Percentiles rank a stretch among this genome's conserved stretches.
These are phyloP conservation scores for Hippocampus guttulatus DNA, from an alignment of 2,113 vertebrate species.

Conservation along the genomic window DNA sequence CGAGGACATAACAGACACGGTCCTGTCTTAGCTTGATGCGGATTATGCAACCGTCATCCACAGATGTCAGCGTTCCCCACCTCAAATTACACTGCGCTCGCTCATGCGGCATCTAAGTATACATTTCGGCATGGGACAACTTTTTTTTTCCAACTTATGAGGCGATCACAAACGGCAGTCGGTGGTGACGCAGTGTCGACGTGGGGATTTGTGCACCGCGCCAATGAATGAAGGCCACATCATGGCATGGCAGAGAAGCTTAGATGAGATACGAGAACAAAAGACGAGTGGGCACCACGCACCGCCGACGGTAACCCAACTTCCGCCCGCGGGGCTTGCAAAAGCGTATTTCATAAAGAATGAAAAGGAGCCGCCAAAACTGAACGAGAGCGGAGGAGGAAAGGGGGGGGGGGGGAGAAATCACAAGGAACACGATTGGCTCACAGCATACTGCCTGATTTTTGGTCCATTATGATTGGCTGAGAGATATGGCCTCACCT, in stretches of 20 bases:
- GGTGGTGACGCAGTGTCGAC: background rate
- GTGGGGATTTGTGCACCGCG: constrained; percentile 47
- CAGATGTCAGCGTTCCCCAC: constrained; percentile 33
- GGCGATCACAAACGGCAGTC: background rate
- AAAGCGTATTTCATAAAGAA: constrained; percentile 51
- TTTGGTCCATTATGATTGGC: constrained; percentile 58
- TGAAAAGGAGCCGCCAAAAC: constrained; percentile 33
- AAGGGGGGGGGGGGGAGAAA: background rate
- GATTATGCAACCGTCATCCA: constrained; percentile 40
- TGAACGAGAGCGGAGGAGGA: background rate
- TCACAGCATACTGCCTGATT: constrained; percentile 66
- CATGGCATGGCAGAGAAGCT: constrained; percentile 41
- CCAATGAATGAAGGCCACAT: constrained; percentile 56
- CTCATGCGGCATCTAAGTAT: constrained; percentile 11
- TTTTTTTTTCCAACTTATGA: background rate
- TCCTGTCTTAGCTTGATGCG: constrained; percentile 36
- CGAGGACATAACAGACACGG: constrained; percentile 33
- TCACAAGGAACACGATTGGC: constrained; percentile 66
- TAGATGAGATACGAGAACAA: constrained; percentile 30
- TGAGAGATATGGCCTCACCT: constrained; percentile 68
- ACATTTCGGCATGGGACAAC: constrained; percentile 8
- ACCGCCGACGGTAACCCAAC: constrained; percentile 31
- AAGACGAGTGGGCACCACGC: constrained; percentile 18
- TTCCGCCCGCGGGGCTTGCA: constrained; percentile 43
- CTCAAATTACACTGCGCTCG: constrained; percentile 38